Conservation (phyloP, 2,113 vertebrate genomes). For the Sapayoa aenigma region DNA sequence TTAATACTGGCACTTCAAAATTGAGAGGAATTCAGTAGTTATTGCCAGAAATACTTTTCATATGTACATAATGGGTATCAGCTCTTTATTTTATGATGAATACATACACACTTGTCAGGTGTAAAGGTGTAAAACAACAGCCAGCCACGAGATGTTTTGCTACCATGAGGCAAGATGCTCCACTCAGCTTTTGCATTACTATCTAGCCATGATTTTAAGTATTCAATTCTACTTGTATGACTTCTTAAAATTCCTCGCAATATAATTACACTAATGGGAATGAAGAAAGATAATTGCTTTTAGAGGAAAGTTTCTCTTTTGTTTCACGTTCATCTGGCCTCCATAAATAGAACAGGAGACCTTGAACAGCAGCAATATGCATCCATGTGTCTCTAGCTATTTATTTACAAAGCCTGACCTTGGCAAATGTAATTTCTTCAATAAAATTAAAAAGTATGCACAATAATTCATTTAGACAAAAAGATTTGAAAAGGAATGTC, state of each 20-base stretch:
- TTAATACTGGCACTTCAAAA: not conserved
- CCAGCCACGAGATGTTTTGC: not conserved
- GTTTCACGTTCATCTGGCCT: slow-evolving; percentile 81
- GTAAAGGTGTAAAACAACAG: not conserved
- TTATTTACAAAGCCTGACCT: slow-evolving; percentile 85
- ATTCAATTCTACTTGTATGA: slow-evolving; percentile 78
- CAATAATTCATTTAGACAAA: slow-evolving; percentile 81
- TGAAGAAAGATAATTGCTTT: slow-evolving; percentile 84
- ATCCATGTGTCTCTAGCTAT: slow-evolving; percentile 82
- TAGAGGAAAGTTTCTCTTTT: slow-evolving; percentile 83
- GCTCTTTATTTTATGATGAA: not conserved
- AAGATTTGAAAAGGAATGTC: slow-evolving; percentile 75
- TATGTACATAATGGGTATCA: not conserved
- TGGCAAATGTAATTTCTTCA: slow-evolving; percentile 83
- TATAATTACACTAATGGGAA: slow-evolving; percentile 84
- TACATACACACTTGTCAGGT: not conserved
- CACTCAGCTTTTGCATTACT: slow-evolving; percentile 72
- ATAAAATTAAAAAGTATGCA: slow-evolving; percentile 84
- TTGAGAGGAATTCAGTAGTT: not conserved
- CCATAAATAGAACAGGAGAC: slow-evolving; percentile 81
- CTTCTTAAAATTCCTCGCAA: slow-evolving; percentile 82
- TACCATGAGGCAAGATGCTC: slow-evolving; percentile 36
- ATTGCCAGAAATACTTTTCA: not conserved
- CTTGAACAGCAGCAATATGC: slow-evolving; percentile 78
- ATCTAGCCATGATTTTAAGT: slow-evolving; percentile 76